Conservation (phyloP, 2,888 invertebrate species). For the Rhagonycha lutea region DNA sequence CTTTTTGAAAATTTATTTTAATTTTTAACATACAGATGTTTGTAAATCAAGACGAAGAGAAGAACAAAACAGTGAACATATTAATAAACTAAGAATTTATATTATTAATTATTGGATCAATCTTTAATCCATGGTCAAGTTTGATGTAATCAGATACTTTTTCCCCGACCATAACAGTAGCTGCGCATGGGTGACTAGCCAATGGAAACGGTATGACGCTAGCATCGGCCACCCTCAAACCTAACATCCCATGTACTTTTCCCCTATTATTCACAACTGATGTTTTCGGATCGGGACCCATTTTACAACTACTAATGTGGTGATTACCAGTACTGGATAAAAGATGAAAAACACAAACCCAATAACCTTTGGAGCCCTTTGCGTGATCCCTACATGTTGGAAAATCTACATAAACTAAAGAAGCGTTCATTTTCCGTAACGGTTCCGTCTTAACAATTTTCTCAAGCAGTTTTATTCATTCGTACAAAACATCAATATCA, state of each 20-base stretch:
- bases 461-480: constrained; percentile 56
- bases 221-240: constrained; percentile 58
- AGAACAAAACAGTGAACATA: too few relatives aligned
- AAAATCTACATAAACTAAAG: constrained; percentile 57
- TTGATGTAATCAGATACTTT: constrained; percentile 39
- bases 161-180: constrained; percentile 61
- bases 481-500: constrained; percentile 69
- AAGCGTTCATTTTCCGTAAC: constrained; percentile 63
- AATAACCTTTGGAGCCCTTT: constrained; percentile 54
- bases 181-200: constrained; percentile 59
- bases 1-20: too few relatives aligned
- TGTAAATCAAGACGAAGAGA: too few relatives aligned
- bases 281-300: constrained; percentile 56
- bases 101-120: neutral
- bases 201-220: constrained; percentile 56
- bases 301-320: constrained; percentile 59
- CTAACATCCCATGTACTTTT: constrained; percentile 63
- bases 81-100: neutral
- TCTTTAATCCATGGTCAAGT: neutral
- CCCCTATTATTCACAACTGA: constrained; percentile 61
- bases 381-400: constrained; percentile 55
- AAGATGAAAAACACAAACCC: constrained; percentile 56
- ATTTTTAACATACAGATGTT: too few relatives aligned
- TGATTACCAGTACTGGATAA: constrained; percentile 56
- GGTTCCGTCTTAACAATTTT: constrained; percentile 55